Conservation (phyloP, 2,113 vertebrate genomes). For the Laterallus jamaicensis region DNA sequence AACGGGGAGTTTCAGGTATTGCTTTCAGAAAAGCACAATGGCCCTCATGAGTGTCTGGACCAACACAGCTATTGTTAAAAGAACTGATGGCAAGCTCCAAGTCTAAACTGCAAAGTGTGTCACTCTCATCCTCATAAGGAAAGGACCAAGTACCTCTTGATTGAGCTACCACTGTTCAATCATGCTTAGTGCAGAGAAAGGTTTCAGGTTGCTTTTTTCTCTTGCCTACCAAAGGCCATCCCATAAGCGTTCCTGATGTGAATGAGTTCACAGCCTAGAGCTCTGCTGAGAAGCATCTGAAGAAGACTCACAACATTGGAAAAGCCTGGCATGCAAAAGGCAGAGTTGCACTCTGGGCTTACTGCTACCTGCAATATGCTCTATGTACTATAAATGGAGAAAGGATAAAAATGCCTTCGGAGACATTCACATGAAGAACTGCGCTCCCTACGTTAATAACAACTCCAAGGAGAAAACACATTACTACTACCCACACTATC, state of each 20-base stretch:
- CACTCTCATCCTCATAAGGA: background rate
- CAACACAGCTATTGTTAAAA: accelerated
- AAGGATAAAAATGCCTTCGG: background rate
- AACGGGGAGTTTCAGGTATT: background rate
- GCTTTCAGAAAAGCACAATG: background rate
- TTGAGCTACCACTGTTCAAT: background rate
- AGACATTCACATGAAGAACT: background rate
- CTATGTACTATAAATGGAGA: background rate
- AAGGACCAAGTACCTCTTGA: background rate
- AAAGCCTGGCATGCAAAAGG: background rate
- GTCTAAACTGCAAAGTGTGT: background rate
- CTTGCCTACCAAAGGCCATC: accelerated
- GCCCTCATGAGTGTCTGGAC: background rate
- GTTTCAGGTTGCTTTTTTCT: background rate
- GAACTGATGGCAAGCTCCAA: background rate
- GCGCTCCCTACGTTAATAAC: background rate
- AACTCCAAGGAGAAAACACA: background rate
- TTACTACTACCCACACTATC: background rate
- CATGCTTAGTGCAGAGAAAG: accelerated
- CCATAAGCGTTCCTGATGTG: background rate
- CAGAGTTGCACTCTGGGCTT: background rate
- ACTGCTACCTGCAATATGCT: background rate
- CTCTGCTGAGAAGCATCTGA: background rate
- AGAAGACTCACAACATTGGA: background rate
- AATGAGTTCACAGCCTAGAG: background rate